Evolutionary conservation across 1,140 invertebrate genomes (phyloP).

Genomic region (Hyles vespertilio): DNA sequence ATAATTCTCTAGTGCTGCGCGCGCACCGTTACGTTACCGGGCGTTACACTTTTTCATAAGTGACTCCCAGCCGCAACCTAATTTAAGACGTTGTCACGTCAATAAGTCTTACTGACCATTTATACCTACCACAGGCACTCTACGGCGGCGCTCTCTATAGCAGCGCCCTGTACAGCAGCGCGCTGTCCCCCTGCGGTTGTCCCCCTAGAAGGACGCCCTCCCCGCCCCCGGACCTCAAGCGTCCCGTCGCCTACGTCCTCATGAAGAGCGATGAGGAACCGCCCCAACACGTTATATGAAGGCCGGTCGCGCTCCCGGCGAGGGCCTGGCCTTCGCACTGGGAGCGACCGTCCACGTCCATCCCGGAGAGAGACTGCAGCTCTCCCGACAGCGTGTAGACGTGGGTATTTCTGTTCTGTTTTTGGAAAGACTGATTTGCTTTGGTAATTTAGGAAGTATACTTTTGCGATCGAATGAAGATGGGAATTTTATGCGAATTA

Average conservation of each 20-base stretch:
- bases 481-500: too few relatives aligned
- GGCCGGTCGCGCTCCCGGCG: conserved; percentile 86
- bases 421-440: too few relatives aligned
- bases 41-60: too few relatives aligned
- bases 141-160: conserved; percentile 72
- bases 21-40: too few relatives aligned
- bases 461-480: too few relatives aligned
- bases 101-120: conserved; percentile 2
- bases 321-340: conserved; percentile 74
- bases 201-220: conserved; percentile 73
- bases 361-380: conserved; percentile 41
- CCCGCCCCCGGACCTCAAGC: conserved; percentile 69
- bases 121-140: conserved; percentile 47
- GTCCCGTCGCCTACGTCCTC: conserved; percentile 74
- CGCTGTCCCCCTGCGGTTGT: conserved; percentile 73
- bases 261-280: conserved; percentile 77
- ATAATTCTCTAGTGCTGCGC: too few relatives aligned
- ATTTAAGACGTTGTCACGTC: neutral
- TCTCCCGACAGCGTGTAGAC: conserved; percentile 57
- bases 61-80: too few relatives aligned
- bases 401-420: too few relatives aligned
- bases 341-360: conserved; percentile 68
- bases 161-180: conserved; percentile 76
- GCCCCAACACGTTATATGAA: conserved; percentile 86
- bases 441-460: too few relatives aligned